Percentiles rank a stretch among this genome's conserved stretches.
phyloP scores from a whole-genome alignment of 2,888 invertebrate species.

The Cylloceria caligata region DNA sequence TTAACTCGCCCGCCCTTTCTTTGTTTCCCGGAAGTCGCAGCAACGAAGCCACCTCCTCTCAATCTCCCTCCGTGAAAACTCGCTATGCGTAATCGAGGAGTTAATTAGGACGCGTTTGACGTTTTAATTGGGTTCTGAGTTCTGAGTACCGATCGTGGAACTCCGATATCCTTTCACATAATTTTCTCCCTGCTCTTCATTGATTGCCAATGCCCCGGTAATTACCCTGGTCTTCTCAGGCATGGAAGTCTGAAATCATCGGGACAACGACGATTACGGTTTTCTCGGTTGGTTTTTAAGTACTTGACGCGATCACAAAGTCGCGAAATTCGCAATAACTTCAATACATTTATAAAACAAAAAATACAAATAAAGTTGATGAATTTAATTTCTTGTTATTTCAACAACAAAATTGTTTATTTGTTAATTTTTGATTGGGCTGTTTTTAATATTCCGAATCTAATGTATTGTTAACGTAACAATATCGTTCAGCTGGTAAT shows the following conservation, averaged over 20 bases:
- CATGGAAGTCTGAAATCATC: background rate
- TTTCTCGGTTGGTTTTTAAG: background rate
- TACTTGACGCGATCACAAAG: background rate
- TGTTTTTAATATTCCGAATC: too few relatives aligned
- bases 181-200: conserved; percentile 1
- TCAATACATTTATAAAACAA: background rate
- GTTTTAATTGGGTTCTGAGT: conserved; percentile 80
- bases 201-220: background rate
- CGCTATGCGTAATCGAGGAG: conserved; percentile 81
- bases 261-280: background rate
- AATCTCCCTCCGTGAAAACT: conserved; percentile 30
- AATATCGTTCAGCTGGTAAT: too few relatives aligned
- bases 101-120: conserved; percentile 83
- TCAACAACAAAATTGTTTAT: too few relatives aligned
- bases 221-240: background rate
- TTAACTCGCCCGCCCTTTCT: conserved; percentile 70
- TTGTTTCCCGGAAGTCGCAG: conserved; percentile 80
- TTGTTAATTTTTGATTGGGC: too few relatives aligned
- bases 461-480: too few relatives aligned
- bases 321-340: background rate
- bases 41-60: conserved; percentile 72
- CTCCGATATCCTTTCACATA: conserved; percentile 10
- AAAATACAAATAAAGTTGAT: background rate
- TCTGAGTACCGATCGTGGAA: conserved; percentile 29
- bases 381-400: background rate